Evolutionary conservation across 2,797 vertebrate genomes (phyloP).

Genomic region (Oreochromis grahami): DNA sequence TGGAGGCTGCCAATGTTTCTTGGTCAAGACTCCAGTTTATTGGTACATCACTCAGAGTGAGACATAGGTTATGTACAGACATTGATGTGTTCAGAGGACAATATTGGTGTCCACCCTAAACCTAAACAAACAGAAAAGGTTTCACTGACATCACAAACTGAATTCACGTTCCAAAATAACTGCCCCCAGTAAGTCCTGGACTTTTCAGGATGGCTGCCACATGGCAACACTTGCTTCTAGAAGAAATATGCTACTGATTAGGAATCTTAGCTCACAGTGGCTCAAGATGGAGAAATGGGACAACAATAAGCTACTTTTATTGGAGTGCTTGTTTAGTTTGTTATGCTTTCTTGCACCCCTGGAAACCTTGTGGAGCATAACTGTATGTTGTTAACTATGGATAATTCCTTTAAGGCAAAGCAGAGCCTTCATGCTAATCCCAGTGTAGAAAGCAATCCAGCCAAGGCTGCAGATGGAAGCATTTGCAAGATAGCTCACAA

Average conservation of each 20-base stretch:
- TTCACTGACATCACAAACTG: background rate
- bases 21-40: background rate
- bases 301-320: background rate
- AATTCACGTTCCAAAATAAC: background rate
- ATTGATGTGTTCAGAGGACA: background rate
- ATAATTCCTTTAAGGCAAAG: background rate
- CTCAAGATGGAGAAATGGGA: background rate
- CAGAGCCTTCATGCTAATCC: background rate
- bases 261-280: background rate
- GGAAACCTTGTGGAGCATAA: background rate
- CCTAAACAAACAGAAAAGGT: background rate
- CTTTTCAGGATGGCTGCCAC: background rate
- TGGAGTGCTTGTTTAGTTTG: rapidly evolving
- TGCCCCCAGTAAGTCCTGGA: background rate
- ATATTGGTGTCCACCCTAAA: background rate
- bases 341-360: rapidly evolving
- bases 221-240: background rate
- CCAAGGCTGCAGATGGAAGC: background rate
- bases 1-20: background rate
- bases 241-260: background rate
- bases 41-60: background rate
- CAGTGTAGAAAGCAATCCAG: background rate
- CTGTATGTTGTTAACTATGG: background rate
- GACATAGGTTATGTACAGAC: background rate
- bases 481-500: background rate